Base-by-base conservation (phyloP, 2,888 invertebrate species). In the Mythimna impura region DNA sequence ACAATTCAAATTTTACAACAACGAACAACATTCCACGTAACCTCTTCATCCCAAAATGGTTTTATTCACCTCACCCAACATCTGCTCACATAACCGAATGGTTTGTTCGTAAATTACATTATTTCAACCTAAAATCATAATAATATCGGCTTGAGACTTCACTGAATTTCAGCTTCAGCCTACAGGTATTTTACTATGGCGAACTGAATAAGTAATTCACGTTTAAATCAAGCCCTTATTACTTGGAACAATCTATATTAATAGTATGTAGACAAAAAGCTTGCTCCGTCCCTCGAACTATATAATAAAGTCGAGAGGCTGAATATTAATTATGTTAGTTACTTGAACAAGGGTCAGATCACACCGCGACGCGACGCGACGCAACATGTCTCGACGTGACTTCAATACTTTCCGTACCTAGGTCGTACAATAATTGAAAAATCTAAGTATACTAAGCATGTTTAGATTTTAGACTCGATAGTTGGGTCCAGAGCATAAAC, bases 251-350 rank as follows among this genome's bases (percentile, higher is more conserved):
- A 77, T 77, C 64, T 68, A 77, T 71, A 77, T 74, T 80, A 79
- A 73, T 73, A 73, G 73, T 65, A 61, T 14, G 63, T 80, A 74
- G 66, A 80, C 83, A 83, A 83, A 83, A 83, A 83, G 68, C 79
- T 72, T 58, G 61, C 63, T 61, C 70, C 63, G 60, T 65, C 60
- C 71, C 72, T 58, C 57, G 40, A 65, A 69, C 65, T 71, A 73
- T 62, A 50, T 77, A 77, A 81, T 79, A 71, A 75, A 75, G 74
- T 78, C 62, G 72, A 77, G 76, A 74, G 80, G 66, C 67, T 80
- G 76, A 83, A 83, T 83, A 83, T 83, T 83, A 83, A 83, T 82
- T 80, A 80, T 68, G 63, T 83, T 77, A 75, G 76, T 83, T 76
- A 83, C 74, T 75, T 73, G 64, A 76, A 67, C 81, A 71, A 80